These are phyloP conservation scores for Metopolophium dirhodum DNA, from an alignment of 1,140 invertebrate genomes.

Conservation along the genomic window DNA sequence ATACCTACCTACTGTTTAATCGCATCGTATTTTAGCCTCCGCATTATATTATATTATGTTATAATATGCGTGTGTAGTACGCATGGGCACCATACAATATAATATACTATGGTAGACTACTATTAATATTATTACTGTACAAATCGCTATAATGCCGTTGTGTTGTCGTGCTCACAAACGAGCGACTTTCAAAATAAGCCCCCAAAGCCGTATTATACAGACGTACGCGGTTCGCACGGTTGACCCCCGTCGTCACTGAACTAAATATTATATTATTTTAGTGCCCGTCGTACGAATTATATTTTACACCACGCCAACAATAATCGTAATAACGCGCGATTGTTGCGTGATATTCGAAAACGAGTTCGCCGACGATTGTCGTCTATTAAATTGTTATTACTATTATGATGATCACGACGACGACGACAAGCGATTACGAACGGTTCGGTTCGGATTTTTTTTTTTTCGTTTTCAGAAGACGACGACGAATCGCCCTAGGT, in stretches of 20 bases:
- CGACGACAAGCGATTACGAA: slow-evolving; percentile 27
- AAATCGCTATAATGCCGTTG: not conserved
- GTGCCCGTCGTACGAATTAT: not conserved
- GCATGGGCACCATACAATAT: not conserved
- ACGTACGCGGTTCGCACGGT: not conserved
- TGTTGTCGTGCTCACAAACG: not conserved
- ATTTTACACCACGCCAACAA: not conserved
- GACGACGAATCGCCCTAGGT: slow-evolving; percentile 26
- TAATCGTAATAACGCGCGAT: not conserved
- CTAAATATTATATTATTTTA: not conserved
- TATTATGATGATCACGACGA: slow-evolving; percentile 22
- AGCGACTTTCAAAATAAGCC: not conserved
- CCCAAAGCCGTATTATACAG: not conserved
- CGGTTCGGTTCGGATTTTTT: not conserved
- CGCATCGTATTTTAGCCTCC: not conserved
- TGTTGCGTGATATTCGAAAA: slow-evolving; percentile 37
- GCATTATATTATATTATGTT: not conserved
- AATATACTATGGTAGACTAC: not conserved
- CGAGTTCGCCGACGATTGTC: not conserved
- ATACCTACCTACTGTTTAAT: not conserved
- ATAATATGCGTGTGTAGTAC: not conserved
- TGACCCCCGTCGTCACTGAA: not conserved
- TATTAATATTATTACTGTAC: not conserved
- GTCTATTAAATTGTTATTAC: slow-evolving; percentile 20
- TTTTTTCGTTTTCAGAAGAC: slow-evolving; percentile 11